Evolutionary conservation across 2,113 vertebrate genomes (phyloP).

Genomic region (Rhinolophus sinicus): DNA sequence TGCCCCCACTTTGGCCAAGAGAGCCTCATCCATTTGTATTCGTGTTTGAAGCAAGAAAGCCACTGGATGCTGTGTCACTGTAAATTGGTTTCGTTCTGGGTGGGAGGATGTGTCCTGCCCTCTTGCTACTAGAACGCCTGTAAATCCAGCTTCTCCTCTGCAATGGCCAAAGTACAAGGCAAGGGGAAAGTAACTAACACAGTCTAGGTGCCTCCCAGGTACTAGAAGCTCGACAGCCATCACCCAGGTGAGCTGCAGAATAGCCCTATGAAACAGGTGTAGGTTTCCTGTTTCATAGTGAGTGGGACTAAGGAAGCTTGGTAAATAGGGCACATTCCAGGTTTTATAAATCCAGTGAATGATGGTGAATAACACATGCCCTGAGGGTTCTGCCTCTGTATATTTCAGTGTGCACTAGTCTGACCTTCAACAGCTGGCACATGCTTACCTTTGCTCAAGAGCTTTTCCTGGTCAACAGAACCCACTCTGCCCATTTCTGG

Average conservation of each 20-base stretch:
- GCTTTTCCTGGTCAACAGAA: not conserved
- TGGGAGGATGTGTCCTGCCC: not conserved
- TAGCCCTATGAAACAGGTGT: not conserved
- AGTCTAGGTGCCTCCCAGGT: fast-evolving
- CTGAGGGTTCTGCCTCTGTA: fast-evolving
- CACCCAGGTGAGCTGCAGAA: not conserved
- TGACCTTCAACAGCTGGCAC: not conserved
- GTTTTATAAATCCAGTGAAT: not conserved
- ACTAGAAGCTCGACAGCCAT: fast-evolving
- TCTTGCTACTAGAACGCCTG: not conserved
- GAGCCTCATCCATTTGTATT: conserved; percentile 79
- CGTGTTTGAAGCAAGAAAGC: conserved; percentile 60
- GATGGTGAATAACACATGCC: not conserved
- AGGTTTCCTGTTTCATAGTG: not conserved
- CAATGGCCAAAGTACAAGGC: not conserved
- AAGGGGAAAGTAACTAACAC: too few species aligned
- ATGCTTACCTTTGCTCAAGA: not conserved
- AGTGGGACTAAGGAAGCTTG: not conserved
- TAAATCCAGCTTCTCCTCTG: not conserved
- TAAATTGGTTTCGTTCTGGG: not conserved
- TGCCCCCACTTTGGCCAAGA: conserved; percentile 54
- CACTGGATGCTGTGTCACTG: not conserved
- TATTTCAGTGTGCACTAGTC: fast-evolving
- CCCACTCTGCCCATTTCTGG: not conserved
- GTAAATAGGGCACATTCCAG: fast-evolving